Conservation (phyloP, 2,888 invertebrate species). For the Hemistola chrysoprasaria region DNA sequence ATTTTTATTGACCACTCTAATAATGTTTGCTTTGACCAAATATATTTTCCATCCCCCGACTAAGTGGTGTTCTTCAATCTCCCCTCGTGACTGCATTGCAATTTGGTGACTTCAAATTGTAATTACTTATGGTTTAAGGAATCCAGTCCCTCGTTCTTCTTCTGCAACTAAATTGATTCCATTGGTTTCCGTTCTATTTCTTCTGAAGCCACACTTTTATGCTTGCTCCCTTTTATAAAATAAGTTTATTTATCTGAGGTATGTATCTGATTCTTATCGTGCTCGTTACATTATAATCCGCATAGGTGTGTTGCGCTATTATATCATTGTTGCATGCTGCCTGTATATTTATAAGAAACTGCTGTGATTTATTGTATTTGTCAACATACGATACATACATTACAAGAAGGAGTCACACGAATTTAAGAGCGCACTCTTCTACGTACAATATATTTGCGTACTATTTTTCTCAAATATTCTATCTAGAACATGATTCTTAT, state of each 20-base stretch:
- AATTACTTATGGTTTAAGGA: constrained; percentile 81
- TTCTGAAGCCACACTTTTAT: constrained; percentile 26
- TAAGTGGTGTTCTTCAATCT: constrained; percentile 77
- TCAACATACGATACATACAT: too few relatives aligned
- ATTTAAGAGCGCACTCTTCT: too few relatives aligned
- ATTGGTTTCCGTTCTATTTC: constrained; percentile 28
- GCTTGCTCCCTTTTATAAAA: constrained; percentile 38
- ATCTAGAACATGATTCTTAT: too few relatives aligned
- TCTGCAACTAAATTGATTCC: constrained; percentile 51
- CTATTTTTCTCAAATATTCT: too few relatives aligned
- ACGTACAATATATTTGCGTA: too few relatives aligned
- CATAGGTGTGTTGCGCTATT: constrained; percentile 25
- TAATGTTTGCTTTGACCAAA: constrained; percentile 47
- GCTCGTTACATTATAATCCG: constrained; percentile 22
- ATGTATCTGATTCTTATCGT: constrained; percentile 32
- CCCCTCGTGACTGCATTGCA: constrained; percentile 83
- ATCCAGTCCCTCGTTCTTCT: constrained; percentile 78
- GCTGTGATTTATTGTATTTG: too few relatives aligned
- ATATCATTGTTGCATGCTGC: constrained; percentile 11
- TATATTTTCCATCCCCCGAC: constrained; percentile 36
- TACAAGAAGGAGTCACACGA: too few relatives aligned
- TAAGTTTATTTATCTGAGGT: constrained; percentile 40
- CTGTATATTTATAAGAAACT: neutral
- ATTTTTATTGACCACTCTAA: constrained; percentile 45
- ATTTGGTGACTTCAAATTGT: constrained; percentile 82